phyloP scores from a whole-genome alignment of 2,888 invertebrate genomes.

The Caenorhabditis imperialis region DNA sequence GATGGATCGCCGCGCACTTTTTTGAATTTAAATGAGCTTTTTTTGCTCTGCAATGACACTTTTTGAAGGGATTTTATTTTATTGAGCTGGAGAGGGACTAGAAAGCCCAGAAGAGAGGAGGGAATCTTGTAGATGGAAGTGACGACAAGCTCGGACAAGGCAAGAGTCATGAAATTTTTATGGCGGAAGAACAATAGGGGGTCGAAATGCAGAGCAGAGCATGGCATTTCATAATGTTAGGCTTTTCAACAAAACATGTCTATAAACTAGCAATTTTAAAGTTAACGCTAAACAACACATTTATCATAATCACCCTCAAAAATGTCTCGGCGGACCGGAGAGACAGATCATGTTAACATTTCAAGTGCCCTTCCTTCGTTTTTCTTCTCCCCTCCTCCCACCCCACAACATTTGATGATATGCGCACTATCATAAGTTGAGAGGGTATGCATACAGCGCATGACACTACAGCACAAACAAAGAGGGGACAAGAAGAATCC shows the following conservation, averaged over 20 bases:
- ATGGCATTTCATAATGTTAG: no score
- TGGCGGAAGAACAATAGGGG: no score
- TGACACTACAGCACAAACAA: constrained; percentile 37
- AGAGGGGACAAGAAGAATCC: constrained; percentile 15
- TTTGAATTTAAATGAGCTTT: constrained; percentile 1
- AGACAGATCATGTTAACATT: constrained; percentile 7
- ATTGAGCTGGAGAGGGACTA: no score
- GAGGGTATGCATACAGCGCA: constrained; percentile 47
- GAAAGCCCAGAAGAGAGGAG: no score
- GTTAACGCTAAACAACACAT: no score
- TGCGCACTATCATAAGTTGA: constrained; percentile 40
- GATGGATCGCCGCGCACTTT: no score
- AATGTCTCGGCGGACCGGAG: constrained; percentile 13
- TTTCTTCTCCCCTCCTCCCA: neutral
- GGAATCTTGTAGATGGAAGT: no score
- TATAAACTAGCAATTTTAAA: constrained; percentile 24
- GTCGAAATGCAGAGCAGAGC: no score
- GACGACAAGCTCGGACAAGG: no score
- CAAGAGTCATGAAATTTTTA: no score
- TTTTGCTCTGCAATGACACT: no score
- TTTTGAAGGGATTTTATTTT: no score
- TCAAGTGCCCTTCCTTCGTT: constrained; percentile 1
- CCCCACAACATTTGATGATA: neutral
- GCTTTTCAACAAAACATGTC: constrained; percentile 2
- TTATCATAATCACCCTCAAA: neutral